A percentile compares a stretch with the other conserved stretches of the same genome.
phyloP scores from a whole-genome alignment of 37 sponge, comb jelly and placozoan species.

The Petrosia ficiformis region DNA sequence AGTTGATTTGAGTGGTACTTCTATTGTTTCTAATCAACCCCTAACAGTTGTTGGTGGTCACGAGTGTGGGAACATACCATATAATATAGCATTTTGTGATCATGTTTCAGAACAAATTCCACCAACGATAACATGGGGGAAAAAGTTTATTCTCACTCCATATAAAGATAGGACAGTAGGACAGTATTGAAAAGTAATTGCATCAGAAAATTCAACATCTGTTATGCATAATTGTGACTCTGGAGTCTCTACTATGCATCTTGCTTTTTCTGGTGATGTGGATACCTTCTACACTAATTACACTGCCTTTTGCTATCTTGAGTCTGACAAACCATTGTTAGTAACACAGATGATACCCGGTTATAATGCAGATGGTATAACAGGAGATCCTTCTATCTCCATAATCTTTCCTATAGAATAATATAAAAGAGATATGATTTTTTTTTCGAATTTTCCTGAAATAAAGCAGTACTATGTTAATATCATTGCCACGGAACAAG shows the following conservation, averaged over 20 bases:
- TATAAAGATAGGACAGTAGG: neutral
- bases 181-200: neutral
- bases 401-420: neutral
- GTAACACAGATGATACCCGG: neutral
- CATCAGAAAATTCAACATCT: neutral
- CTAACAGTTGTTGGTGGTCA: slow-evolving; percentile 6
- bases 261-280: neutral
- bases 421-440: neutral
- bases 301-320: neutral
- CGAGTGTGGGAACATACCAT: slow-evolving; percentile 3
- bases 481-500: too few species aligned
- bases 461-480: too few species aligned
- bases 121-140: slow-evolving; percentile 8
- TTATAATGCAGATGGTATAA: neutral
- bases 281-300: neutral
- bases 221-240: neutral
- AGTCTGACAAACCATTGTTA: neutral
- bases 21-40: slow-evolving; percentile 2
- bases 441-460: too few species aligned
- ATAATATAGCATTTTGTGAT: neutral
- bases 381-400: neutral
- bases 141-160: neutral
- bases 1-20: neutral
- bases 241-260: neutral
- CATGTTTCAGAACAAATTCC: neutral